Evolutionary conservation across 1,140 invertebrate genomes (phyloP).

Genomic region (Bombus sylvicola): DNA sequence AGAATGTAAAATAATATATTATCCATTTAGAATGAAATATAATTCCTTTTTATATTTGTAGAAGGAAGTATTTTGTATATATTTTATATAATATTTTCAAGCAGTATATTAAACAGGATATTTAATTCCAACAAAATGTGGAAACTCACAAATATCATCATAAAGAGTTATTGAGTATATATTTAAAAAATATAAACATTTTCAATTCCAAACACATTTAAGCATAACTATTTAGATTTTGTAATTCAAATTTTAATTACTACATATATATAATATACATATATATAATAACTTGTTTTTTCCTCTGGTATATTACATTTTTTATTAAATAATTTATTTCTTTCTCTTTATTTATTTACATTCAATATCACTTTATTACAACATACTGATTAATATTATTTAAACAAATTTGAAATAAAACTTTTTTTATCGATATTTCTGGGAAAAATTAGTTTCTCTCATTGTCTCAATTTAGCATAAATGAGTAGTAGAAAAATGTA

Average conservation of each 20-base stretch:
- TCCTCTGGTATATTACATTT: not conserved
- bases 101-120: not conserved
- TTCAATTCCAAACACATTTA: not conserved
- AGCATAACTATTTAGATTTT: not conserved
- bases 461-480: too few relatives aligned
- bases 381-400: not conserved
- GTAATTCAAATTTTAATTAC: not conserved
- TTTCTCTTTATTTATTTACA: not conserved
- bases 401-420: not conserved
- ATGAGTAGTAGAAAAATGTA: not conserved
- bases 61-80: not conserved
- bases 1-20: not conserved
- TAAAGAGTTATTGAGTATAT: too few relatives aligned
- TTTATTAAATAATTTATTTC: not conserved
- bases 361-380: not conserved
- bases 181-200: too few relatives aligned
- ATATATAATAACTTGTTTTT: constrained; percentile 27
- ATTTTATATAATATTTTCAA: not conserved
- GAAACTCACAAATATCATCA: too few relatives aligned
- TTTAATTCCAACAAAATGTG: too few relatives aligned
- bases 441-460: not conserved
- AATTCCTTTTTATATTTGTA: not conserved
- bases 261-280: not conserved
- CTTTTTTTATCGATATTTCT: not conserved
- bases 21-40: not conserved